These are phyloP conservation scores for Macrobrachium rosenbergii DNA, from an alignment of 1,140 invertebrate species.

Conservation along the genomic window DNA sequence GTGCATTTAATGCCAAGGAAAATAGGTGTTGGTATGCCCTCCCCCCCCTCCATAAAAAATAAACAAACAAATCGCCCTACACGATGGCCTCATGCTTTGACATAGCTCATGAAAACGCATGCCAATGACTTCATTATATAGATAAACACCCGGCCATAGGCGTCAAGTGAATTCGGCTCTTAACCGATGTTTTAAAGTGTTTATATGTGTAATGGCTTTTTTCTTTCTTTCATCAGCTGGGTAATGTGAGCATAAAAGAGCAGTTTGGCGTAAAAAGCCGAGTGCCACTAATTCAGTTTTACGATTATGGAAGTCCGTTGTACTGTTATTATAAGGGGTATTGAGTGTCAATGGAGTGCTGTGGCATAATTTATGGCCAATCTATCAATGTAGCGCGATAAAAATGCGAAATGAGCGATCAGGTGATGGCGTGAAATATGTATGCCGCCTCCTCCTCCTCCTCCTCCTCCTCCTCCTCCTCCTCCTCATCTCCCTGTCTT, in stretches of 20 bases:
- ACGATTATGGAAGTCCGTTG: no score
- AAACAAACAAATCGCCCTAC: no score
- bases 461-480: not conserved
- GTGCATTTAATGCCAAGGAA: no score
- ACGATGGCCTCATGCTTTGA: no score
- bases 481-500: not conserved
- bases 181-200: not conserved
- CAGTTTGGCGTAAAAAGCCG: no score
- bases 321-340: not conserved
- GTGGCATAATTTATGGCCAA: constrained; percentile 42
- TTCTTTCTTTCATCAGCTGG: not conserved
- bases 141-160: not conserved
- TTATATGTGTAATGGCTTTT: not conserved
- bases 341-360: not conserved
- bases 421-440: constrained; percentile 48
- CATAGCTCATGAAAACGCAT: no score
- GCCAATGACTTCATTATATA: no score
- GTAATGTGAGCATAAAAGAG: constrained; percentile 1
- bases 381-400: constrained; percentile 46
- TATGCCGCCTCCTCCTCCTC: not conserved
- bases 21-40: no score
- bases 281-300: no score
- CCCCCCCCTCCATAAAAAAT: no score
- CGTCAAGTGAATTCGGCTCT: not conserved
- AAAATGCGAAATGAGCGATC: constrained; percentile 51